Evolutionary conservation across 2,888 invertebrate genomes (phyloP), one percentile per base, ranked within the genome.

Genomic region (Mesodorylaimus sp.): DNA sequence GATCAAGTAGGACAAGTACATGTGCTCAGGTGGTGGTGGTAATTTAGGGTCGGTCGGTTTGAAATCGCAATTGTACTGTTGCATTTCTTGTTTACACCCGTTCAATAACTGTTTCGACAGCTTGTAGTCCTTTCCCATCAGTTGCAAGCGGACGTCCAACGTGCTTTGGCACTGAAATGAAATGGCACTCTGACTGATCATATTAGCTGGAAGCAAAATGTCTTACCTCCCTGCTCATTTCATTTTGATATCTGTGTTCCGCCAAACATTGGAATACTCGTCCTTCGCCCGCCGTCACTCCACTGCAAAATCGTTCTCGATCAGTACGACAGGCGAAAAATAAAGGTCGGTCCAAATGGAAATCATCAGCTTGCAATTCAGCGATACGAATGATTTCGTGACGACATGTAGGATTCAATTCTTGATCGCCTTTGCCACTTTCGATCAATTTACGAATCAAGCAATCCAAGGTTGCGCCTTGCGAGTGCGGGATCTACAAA

Each of bases 241-340:
- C 16, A 50, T 52, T 52, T 45, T 39, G 45, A 42, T 13, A 45
- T 45, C 25, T 38, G 7, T 10, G 26, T 38, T 80, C 77, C 63
- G 83, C 76, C 50, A 93, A 75, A 69, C 93, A 93, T 63, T 85
- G 83, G 67, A 84, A 91, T 55, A 88, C 81, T 45, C 79, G 75
- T 52, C 84, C 83, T 50, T 81, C 79, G 0, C 84, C 86, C 21
- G 81, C 75, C 24, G 76, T 71, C 57, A 83, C 77, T 63, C 80
- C 76, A 1, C 76, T 73, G 66, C 91, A 91, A 55, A 73, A 65
- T 23, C 58, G 60, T 58, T 80, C 77, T 50, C 84, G 77, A 66
- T 95, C 95, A 29, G 78, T 75, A 23, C 79, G 75, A 67, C 97
- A 97, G 1, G 88, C 84, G 59, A 83, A 77, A 70, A 81, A 91